Percentiles rank a stretch among this genome's conserved stretches.
Conservation (phyloP, 2,113 vertebrate species). For the Emydocephalus ijimae region DNA sequence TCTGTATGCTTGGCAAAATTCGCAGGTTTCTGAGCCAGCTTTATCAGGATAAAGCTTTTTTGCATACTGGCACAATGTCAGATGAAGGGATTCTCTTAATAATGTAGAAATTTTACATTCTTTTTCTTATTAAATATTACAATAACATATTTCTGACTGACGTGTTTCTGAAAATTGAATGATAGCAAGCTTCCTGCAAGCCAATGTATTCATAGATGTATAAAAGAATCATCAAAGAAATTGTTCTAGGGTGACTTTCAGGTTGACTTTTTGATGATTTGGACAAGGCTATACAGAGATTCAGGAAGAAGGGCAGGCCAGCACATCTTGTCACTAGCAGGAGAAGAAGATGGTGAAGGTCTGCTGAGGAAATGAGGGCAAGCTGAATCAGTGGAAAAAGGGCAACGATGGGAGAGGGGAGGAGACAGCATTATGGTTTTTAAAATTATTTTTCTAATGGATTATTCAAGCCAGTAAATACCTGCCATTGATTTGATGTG, state of each 20-base stretch:
- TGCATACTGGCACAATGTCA: background rate
- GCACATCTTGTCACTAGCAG: background rate
- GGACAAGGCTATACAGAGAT: background rate
- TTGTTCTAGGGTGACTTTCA: background rate
- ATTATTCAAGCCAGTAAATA: background rate
- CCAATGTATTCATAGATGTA: background rate
- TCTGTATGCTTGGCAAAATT: background rate
- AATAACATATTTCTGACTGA: background rate
- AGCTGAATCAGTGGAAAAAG: background rate
- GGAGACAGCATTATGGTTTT: background rate
- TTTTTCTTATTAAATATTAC: background rate
- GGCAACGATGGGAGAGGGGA: background rate
- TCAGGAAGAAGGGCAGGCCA: background rate
- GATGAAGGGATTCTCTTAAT: background rate
- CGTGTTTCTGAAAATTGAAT: background rate
- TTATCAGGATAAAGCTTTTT: background rate
- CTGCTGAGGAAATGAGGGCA: background rate
- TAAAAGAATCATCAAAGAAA: background rate
- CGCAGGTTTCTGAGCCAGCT: background rate
- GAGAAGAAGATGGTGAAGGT: background rate
- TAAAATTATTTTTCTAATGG: background rate
- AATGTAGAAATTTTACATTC: background rate
- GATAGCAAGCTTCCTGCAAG: background rate
- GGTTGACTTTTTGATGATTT: background rate
- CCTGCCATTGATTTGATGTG: background rate